Conservation (phyloP, 2,888 invertebrate genomes). For the Eurytoma adleriae region DNA sequence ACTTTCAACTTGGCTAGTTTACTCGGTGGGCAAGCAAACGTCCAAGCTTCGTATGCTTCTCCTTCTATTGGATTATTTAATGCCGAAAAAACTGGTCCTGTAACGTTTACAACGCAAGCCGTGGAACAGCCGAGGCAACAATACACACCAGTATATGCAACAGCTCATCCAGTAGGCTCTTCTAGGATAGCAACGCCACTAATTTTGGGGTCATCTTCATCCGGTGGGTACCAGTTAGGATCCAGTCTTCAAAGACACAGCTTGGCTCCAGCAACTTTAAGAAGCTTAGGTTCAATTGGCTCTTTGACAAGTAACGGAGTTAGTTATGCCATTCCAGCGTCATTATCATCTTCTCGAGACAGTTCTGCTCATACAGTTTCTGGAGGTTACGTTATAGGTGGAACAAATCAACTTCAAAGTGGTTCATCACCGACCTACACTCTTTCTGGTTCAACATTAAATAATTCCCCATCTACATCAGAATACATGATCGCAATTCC, state of each 20-base stretch:
- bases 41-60: constrained; percentile 60
- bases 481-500: constrained; percentile 43
- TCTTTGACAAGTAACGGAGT: constrained; percentile 56
- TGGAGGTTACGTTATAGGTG: constrained; percentile 64
- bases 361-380: constrained; percentile 62
- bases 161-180: constrained; percentile 18
- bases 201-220: constrained; percentile 12
- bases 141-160: constrained; percentile 54
- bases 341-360: constrained; percentile 45
- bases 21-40: constrained; percentile 54
- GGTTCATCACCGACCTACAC: constrained; percentile 58
- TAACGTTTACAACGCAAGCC: constrained; percentile 64
- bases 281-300: constrained; percentile 57
- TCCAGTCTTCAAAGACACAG: constrained; percentile 22
- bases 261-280: constrained; percentile 14
- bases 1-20: constrained; percentile 42
- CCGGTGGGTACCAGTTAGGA: constrained; percentile 12
- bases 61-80: constrained; percentile 62
- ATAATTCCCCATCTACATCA: constrained; percentile 60
- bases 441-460: constrained; percentile 57
- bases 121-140: constrained; percentile 24
- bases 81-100: constrained; percentile 69
- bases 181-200: constrained; percentile 32
- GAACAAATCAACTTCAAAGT: constrained; percentile 41
- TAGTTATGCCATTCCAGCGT: constrained; percentile 58